Percentiles rank a stretch among this genome's conserved stretches.
These are phyloP conservation scores for Idaea dimidiata DNA, from an alignment of 2,888 invertebrate species.

Conservation along the genomic window DNA sequence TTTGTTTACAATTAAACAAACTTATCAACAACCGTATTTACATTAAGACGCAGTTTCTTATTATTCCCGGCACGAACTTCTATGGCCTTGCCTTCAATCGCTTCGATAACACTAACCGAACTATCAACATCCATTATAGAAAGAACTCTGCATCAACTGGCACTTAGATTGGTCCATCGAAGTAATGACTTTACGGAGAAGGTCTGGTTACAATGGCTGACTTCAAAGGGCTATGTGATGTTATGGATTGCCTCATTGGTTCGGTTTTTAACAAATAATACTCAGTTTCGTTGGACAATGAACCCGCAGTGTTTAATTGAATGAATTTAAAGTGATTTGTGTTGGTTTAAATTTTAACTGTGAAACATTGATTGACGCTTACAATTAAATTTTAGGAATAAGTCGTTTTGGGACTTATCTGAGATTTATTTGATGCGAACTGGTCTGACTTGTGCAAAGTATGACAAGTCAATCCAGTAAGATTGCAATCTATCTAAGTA, in stretches of 20 bases:
- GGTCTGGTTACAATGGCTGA: constrained; percentile 30
- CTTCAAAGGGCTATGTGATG: constrained; percentile 39
- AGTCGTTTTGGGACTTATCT: too few species aligned
- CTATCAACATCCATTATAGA: constrained; percentile 30
- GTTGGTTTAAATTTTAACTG: background rate
- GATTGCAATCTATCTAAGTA: too few species aligned
- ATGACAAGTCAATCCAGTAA: too few species aligned
- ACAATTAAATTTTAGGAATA: too few species aligned
- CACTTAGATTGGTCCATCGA: constrained; percentile 11
- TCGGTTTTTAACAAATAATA: constrained; percentile 29
- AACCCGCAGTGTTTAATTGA: constrained; percentile 26
- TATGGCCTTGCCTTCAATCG: constrained; percentile 47
- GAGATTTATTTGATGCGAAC: too few species aligned
- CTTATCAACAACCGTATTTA: constrained; percentile 35
- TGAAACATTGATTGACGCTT: background rate
- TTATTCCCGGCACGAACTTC: constrained; percentile 51
- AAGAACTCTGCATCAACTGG: constrained; percentile 15
- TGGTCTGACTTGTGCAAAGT: too few species aligned
- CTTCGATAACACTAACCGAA: constrained; percentile 44
- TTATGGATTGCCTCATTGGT: constrained; percentile 38
- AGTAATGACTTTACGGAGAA: constrained; percentile 15
- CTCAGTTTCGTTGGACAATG: constrained; percentile 28
- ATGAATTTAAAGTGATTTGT: background rate
- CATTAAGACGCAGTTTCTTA: constrained; percentile 37
- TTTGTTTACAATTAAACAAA: constrained; percentile 18